Evolutionary conservation across 2,113 vertebrate genomes (phyloP).

Genomic region (Morone chrysops): DNA sequence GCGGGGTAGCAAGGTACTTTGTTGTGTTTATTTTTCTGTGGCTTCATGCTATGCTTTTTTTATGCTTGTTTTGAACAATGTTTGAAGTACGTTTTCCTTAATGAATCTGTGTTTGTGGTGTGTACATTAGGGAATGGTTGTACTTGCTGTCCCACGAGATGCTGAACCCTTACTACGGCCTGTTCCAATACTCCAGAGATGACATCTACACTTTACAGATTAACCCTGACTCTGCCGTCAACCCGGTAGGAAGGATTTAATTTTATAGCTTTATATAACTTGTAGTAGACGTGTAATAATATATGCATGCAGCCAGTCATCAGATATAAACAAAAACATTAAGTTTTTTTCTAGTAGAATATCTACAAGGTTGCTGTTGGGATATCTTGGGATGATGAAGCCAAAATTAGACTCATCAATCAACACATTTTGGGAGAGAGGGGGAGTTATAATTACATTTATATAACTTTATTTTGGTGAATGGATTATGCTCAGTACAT

Average conservation of each 20-base stretch:
- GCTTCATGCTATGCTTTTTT: neutral
- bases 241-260: conserved; percentile 86
- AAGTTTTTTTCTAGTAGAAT: neutral
- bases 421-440: no score
- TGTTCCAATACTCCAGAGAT: conserved; percentile 98
- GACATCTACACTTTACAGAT: conserved; percentile 99
- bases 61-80: neutral
- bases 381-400: no score
- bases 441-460: neutral
- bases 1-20: conserved; percentile 94
- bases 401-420: no score
- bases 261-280: neutral
- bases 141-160: conserved; percentile 98
- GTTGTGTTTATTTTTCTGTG: neutral
- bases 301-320: neutral
- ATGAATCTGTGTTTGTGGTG: conserved; percentile 25
- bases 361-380: no score
- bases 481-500: neutral
- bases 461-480: neutral
- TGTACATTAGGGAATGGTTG: conserved; percentile 91
- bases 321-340: neutral
- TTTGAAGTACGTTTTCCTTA: neutral
- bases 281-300: neutral
- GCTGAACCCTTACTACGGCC: conserved; percentile 98
- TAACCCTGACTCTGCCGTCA: conserved; percentile 98